phyloP scores from a whole-genome alignment of 2,797 vertebrate species.

The Amazona finschi region DNA sequence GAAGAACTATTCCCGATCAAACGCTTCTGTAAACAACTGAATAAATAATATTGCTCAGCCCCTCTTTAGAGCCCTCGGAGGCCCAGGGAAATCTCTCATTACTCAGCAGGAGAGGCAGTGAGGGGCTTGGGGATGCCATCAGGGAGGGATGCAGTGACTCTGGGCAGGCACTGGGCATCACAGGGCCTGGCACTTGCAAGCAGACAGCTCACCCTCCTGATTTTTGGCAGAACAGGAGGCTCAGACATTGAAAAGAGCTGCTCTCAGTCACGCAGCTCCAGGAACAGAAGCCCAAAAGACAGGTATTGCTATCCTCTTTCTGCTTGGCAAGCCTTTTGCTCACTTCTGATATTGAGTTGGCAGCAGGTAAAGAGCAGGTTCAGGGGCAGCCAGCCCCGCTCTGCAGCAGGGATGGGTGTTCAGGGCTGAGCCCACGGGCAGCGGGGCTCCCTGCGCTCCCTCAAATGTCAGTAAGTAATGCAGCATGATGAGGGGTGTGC shows the following conservation, averaged over 20 bases:
- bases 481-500: not conserved
- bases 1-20: constrained; percentile 73
- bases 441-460: not conserved
- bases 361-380: constrained; percentile 21
- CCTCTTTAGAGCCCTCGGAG: constrained; percentile 51
- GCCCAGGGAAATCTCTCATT: constrained; percentile 64
- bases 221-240: not conserved
- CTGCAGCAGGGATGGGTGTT: not conserved
- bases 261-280: not conserved
- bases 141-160: not conserved
- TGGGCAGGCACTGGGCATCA: not conserved
- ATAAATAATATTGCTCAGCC: constrained; percentile 69
- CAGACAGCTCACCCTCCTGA: not conserved
- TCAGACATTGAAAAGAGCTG: not conserved
- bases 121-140: not conserved
- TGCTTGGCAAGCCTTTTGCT: not conserved
- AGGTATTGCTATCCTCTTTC: not conserved
- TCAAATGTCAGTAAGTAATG: constrained; percentile 68
- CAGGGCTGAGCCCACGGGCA: not conserved
- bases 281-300: not conserved
- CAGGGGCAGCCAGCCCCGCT: not conserved
- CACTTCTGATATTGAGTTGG: not conserved
- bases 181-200: not conserved
- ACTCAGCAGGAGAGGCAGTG: constrained; percentile 5
- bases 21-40: constrained; percentile 73